These are phyloP conservation scores for Parotia lawesii DNA, from an alignment of 2,113 vertebrate species.

Conservation along the genomic window DNA sequence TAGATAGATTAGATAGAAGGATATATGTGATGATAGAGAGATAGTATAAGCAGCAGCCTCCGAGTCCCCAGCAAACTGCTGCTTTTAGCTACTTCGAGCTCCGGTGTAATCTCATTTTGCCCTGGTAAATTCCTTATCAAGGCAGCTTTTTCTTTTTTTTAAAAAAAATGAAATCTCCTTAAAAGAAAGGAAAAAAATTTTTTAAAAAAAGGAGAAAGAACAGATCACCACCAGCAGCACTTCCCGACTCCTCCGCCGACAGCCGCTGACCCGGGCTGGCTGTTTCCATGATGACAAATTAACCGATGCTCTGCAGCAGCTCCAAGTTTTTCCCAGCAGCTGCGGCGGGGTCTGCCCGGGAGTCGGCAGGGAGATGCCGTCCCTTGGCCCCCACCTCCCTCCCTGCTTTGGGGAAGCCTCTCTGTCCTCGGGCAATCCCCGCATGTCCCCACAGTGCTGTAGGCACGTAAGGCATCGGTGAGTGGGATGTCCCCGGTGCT, in stretches of 20 bases:
- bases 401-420: rapidly evolving
- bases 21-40: conserved; percentile 43
- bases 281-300: conserved; percentile 23
- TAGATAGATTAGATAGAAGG: conserved; percentile 59
- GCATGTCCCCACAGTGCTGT: rapidly evolving
- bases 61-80: neutral
- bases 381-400: neutral
- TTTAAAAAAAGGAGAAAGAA: neutral
- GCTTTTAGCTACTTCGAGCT: conserved; percentile 16
- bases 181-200: neutral
- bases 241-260: neutral
- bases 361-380: rapidly evolving
- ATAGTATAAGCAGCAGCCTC: neutral
- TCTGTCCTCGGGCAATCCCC: neutral
- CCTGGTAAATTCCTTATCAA: conserved; percentile 47
- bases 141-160: neutral
- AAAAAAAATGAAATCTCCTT: conserved; percentile 9
- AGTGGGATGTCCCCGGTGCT: rapidly evolving
- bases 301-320: neutral
- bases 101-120: neutral
- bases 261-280: neutral
- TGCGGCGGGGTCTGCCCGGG: rapidly evolving
- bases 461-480: rapidly evolving
- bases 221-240: neutral
- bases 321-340: neutral